These are phyloP conservation scores for Saccopteryx leptura DNA, from an alignment of 2,113 vertebrate genomes.

Conservation along the genomic window DNA sequence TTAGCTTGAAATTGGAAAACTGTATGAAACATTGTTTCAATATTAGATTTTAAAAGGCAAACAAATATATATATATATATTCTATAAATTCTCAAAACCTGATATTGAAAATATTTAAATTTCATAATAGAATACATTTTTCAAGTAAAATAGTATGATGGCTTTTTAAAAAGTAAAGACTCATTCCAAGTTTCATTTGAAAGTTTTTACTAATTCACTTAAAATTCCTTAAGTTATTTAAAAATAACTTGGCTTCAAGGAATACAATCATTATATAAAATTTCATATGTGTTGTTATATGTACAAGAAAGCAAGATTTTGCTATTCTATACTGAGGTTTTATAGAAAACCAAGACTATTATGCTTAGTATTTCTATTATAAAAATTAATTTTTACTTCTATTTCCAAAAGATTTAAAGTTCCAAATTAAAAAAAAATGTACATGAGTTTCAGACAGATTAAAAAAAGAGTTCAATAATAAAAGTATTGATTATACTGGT, in stretches of 20 bases:
- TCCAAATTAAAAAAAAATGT: not conserved
- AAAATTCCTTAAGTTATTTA: not conserved
- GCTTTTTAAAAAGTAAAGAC: not conserved
- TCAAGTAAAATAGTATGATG: not conserved
- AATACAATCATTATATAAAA: not conserved
- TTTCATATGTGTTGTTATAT: no score
- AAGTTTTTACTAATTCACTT: slow-evolving; percentile 39
- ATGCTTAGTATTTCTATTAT: not conserved
- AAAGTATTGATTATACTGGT: not conserved
- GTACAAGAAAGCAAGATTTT: not conserved
- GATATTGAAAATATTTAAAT: not conserved
- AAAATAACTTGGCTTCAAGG: not conserved
- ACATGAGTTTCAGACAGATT: not conserved
- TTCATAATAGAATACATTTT: not conserved
- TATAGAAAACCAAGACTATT: not conserved
- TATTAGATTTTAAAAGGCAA: slow-evolving; percentile 28
- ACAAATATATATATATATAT: not conserved
- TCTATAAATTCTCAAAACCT: not conserved
- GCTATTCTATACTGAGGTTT: not conserved
- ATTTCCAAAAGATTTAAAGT: not conserved
- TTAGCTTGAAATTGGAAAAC: not conserved
- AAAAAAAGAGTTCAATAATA: not conserved
- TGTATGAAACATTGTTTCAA: not conserved
- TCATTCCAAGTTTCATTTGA: not conserved
- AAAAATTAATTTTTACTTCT: not conserved